Conservation (phyloP, 2,113 vertebrate species). For the Prietella phreatophila region DNA sequence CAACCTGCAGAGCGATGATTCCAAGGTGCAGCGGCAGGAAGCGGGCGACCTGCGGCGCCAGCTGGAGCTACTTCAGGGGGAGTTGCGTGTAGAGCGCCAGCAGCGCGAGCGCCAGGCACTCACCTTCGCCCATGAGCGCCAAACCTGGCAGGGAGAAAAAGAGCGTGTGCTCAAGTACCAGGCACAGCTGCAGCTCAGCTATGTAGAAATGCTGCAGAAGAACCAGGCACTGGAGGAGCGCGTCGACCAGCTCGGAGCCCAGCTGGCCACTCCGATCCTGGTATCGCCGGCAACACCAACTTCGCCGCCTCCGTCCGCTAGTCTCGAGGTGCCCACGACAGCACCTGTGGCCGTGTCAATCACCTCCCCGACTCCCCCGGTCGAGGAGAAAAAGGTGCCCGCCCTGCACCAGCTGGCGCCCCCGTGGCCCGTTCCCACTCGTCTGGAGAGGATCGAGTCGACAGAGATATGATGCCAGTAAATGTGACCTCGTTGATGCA, state of each 20-base stretch:
- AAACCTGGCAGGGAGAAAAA: slow-evolving; percentile 86
- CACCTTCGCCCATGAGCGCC: slow-evolving; percentile 82
- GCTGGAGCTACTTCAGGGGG: slow-evolving; percentile 78
- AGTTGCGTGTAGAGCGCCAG: slow-evolving; percentile 79
- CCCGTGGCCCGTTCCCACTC: slow-evolving; percentile 64
- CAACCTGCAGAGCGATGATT: slow-evolving; percentile 73
- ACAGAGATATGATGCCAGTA: slow-evolving; percentile 79
- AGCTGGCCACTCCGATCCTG: slow-evolving; percentile 56
- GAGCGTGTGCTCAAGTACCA: slow-evolving; percentile 88
- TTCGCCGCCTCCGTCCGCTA: slow-evolving; percentile 53
- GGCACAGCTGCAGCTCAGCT: slow-evolving; percentile 87
- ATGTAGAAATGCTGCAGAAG: slow-evolving; percentile 90
- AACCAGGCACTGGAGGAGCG: slow-evolving; percentile 85
- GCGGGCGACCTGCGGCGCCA: slow-evolving; percentile 75
- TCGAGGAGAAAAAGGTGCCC: slow-evolving; percentile 77
- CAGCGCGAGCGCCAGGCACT: slow-evolving; percentile 81
- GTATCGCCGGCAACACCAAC: slow-evolving; percentile 57
- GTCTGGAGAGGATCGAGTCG: slow-evolving; percentile 84
- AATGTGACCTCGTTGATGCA: slow-evolving; percentile 45
- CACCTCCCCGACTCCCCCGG: slow-evolving; percentile 42
- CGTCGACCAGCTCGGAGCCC: slow-evolving; percentile 72
- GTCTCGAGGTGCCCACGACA: slow-evolving; percentile 48
- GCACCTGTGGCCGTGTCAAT: slow-evolving; percentile 36
- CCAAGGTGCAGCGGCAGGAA: slow-evolving; percentile 81
- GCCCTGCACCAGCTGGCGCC: slow-evolving; percentile 74